These are phyloP conservation scores for Rhea pennata DNA, from an alignment of 2,113 vertebrate species.

Conservation along the genomic window DNA sequence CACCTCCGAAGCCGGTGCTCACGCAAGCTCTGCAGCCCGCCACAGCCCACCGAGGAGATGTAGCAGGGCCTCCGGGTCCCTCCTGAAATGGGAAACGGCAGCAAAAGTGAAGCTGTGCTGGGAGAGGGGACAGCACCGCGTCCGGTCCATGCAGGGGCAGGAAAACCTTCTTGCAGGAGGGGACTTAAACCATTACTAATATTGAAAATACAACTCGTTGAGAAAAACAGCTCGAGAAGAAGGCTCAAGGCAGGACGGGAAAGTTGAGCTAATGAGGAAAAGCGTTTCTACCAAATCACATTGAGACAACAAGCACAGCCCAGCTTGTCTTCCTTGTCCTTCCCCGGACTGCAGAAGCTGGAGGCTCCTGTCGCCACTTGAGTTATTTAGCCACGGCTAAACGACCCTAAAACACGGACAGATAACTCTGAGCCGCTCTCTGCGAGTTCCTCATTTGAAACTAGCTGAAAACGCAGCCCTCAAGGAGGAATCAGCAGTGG, in stretches of 20 bases:
- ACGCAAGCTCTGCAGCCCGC: rapidly evolving
- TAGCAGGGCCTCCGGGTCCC: background rate
- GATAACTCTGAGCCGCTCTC: background rate
- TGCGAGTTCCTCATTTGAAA: background rate
- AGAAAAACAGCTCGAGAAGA: background rate
- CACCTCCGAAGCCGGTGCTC: background rate
- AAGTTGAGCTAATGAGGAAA: background rate
- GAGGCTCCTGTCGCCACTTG: background rate
- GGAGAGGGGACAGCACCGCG: background rate
- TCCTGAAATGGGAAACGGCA: background rate
- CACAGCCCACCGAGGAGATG: background rate
- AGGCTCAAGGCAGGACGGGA: background rate
- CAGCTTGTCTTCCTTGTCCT: background rate
- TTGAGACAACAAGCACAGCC: background rate
- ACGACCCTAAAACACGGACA: background rate
- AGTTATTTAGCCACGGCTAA: background rate
- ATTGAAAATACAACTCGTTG: background rate
- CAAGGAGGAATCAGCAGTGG: background rate
- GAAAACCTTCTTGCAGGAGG: background rate
- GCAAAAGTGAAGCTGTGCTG: background rate
- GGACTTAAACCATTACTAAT: background rate
- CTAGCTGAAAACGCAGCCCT: background rate
- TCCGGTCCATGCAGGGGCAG: background rate
- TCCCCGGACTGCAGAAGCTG: background rate
- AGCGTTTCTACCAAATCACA: background rate